phyloP scores from a whole-genome alignment of 37 sponge, comb jelly and placozoan genomes.

The Aplysina aerophoba region DNA sequence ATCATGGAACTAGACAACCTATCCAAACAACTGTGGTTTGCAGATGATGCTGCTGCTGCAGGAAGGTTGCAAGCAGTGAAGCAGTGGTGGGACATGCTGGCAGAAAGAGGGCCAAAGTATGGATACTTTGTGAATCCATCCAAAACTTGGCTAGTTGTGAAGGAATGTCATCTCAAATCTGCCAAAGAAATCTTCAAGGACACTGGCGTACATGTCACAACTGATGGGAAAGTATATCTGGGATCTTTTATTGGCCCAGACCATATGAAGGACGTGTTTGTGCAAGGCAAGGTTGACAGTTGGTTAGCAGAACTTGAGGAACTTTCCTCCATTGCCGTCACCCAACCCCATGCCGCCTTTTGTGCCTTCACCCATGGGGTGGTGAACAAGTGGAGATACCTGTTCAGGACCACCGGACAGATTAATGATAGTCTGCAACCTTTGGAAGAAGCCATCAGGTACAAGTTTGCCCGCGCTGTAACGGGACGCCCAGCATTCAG shows the following conservation, averaged over 20 bases:
- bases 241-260: conserved; percentile 21
- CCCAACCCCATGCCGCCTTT: conserved; percentile 10
- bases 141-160: conserved; percentile 21
- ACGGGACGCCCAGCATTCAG: not conserved
- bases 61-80: conserved; percentile 9
- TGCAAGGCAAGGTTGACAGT: too few species aligned
- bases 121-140: conserved; percentile 26
- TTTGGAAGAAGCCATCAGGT: not conserved
- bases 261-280: not conserved
- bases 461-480: not conserved
- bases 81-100: too few species aligned
- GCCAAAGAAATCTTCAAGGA: conserved; percentile 20
- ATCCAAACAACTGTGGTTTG: conserved; percentile 21
- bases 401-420: not conserved
- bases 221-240: not conserved
- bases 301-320: conserved; percentile 10
- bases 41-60: conserved; percentile 28
- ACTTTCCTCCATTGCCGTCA: conserved; percentile 16
- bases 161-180: not conserved
- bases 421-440: not conserved
- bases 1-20: conserved; percentile 32
- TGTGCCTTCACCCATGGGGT: not conserved
- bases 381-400: not conserved
- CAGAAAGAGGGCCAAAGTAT: too few species aligned
- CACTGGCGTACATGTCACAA: conserved; percentile 11